These are phyloP conservation scores for Martes martes DNA, from an alignment of 2,113 vertebrate genomes.

Conservation along the genomic window DNA sequence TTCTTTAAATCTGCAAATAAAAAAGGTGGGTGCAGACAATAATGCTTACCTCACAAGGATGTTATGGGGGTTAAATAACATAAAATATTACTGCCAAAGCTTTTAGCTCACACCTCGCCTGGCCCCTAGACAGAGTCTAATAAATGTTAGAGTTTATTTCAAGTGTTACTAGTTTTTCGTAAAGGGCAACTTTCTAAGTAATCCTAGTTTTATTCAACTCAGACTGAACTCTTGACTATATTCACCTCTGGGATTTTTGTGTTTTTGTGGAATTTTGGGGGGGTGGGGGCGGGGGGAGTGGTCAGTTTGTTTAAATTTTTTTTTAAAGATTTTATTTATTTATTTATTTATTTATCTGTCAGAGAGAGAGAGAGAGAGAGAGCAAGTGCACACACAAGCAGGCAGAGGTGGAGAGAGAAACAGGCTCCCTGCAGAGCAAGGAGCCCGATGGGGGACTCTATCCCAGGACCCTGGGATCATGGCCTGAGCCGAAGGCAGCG, in stretches of 20 bases:
- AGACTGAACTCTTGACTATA: background rate
- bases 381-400: too few relatives aligned
- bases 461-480: too few relatives aligned
- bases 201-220: background rate
- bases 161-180: background rate
- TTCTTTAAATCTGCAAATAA: background rate
- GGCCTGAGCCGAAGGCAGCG: too few relatives aligned
- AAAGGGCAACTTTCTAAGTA: background rate
- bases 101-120: background rate
- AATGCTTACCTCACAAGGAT: background rate
- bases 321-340: too few relatives aligned
- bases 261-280: background rate
- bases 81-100: background rate
- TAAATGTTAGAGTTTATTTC: background rate
- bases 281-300: rapidly evolving
- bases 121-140: background rate
- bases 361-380: too few relatives aligned
- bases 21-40: background rate
- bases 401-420: too few relatives aligned
- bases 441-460: too few relatives aligned
- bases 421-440: too few relatives aligned
- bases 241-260: background rate
- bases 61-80: background rate
- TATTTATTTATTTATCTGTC: too few relatives aligned
- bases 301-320: background rate